Conservation (phyloP, 35 echinoderm and acorn worm species). For the Ophiothrix spiculata region DNA sequence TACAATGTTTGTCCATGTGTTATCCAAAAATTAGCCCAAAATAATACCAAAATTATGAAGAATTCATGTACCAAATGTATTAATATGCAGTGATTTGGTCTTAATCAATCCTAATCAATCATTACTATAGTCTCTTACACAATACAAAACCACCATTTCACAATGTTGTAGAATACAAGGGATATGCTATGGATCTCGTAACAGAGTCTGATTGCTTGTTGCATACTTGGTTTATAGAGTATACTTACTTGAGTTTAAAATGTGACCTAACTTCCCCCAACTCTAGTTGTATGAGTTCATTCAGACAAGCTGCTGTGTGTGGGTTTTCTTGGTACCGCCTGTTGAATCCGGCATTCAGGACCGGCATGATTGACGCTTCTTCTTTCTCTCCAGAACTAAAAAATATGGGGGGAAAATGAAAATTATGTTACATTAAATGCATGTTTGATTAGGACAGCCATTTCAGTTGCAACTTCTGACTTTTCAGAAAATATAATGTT, state of each 20-base stretch:
- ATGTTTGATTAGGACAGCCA: neutral
- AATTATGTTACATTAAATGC: neutral
- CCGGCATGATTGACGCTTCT: slow-evolving; percentile 74
- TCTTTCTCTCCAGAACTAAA: slow-evolving; percentile 71
- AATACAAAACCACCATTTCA: too few relatives aligned
- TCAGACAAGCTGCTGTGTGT: slow-evolving; percentile 75
- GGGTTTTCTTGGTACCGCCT: slow-evolving; percentile 71
- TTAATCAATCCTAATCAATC: too few relatives aligned
- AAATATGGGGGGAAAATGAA: slow-evolving; percentile 6
- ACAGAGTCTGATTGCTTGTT: too few relatives aligned
- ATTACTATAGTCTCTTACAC: too few relatives aligned
- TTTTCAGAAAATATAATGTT: neutral
- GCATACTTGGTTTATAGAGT: too few relatives aligned
- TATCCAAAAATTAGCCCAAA: too few relatives aligned
- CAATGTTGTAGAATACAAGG: too few relatives aligned
- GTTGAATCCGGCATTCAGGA: slow-evolving; percentile 83
- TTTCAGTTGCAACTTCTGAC: neutral
- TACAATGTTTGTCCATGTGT: too few relatives aligned
- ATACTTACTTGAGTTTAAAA: slow-evolving; percentile 77
- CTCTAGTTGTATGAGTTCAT: slow-evolving; percentile 94
- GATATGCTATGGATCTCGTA: too few relatives aligned
- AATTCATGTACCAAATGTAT: too few relatives aligned
- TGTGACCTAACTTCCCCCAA: slow-evolving; percentile 88
- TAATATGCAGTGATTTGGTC: too few relatives aligned
- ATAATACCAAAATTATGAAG: too few relatives aligned